Evolutionary conservation across 2,113 vertebrate genomes (phyloP).

Genomic region (Pterophyllum scalare): DNA sequence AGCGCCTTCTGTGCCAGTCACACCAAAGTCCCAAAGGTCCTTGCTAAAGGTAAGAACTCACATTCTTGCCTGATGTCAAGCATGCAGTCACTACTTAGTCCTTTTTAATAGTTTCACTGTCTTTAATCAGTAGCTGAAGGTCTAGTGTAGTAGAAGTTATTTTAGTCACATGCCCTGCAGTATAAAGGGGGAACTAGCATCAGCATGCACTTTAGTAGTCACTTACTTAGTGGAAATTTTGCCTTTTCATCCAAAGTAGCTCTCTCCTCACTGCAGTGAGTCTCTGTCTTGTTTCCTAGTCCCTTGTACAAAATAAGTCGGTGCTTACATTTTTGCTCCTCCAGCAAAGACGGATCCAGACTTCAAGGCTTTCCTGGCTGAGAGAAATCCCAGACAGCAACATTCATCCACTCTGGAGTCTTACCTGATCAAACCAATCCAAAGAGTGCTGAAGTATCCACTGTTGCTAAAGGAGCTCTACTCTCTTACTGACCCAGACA

Average conservation of each 20-base stretch:
- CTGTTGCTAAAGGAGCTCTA: slow-evolving; percentile 93
- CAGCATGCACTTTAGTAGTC: not conserved
- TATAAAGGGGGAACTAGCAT: not conserved
- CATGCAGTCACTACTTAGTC: not conserved
- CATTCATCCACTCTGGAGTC: slow-evolving; percentile 96
- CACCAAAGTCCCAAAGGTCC: slow-evolving; percentile 96
- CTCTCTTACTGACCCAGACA: slow-evolving; percentile 90
- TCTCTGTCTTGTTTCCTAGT: not conserved
- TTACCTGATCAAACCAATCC: slow-evolving; percentile 98
- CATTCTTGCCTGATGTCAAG: not conserved
- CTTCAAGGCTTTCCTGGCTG: slow-evolving; percentile 95
- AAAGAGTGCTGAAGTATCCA: slow-evolving; percentile 96
- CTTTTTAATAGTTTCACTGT: not conserved
- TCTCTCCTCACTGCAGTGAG: not conserved
- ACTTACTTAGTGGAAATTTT: not conserved
- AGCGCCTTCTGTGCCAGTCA: slow-evolving; percentile 99
- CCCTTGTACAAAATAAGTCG: not conserved
- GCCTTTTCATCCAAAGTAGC: not conserved
- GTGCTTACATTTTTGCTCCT: not conserved
- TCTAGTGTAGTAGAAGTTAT: not conserved
- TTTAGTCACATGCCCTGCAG: not conserved
- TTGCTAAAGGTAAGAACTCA: slow-evolving; percentile 89
- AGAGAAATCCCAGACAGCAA: slow-evolving; percentile 91
- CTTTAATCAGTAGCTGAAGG: not conserved
- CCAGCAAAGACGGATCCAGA: slow-evolving; percentile 91